Evolutionary conservation across 2,113 vertebrate species (phyloP), one percentile per base, ranked within the genome.

Genomic region (Eleginops maclovinus): DNA sequence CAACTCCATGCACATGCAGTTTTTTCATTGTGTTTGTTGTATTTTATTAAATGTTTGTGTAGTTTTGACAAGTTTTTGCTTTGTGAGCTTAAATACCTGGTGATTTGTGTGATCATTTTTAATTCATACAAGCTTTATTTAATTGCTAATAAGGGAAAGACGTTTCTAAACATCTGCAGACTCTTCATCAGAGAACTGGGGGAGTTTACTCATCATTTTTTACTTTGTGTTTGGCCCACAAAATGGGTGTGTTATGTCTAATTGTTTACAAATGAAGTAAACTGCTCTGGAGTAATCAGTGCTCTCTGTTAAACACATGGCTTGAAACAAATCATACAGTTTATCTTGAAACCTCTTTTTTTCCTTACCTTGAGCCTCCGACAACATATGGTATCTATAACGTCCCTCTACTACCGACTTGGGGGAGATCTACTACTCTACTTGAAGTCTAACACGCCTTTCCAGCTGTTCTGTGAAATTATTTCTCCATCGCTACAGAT

Each of bases 211-310:
- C 55, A 61, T 75, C n/a, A 51, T 22, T 24, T 82, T 78, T 79
- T 47, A 53, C 51, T 24, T 21, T 9, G 22, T 47, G 68, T 82
- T 84, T 84, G 75, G 61, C 49, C 77, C 40, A 44, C 36, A 21
- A 26, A 82, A 72, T 65, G 43, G 47, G 15, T 62, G 72, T 14
- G 7, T 87, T 71, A 62, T 73, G 55, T 83, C 46, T 75, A 79
- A 86, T 79, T 21, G 10, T 73, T 83, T 77, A 46, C 54, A 85
- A 88, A 88, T 78, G 50, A 72, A 72, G 40, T 46, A 36, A 79
- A 64, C 61, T 43, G 28, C 19, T 74, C 44, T 63, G 55, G 49
- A 77, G 60, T 75, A 68, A 70, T 77, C 67, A 56, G 56, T 50
- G 53, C 50, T 43, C 46, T 85, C 72, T 56, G 28, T 65, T 70